A percentile compares a stretch with the other conserved stretches of the same genome.
phyloP scores from a whole-genome alignment of 1,140 invertebrate genomes.

The Cyclina sinensis region DNA sequence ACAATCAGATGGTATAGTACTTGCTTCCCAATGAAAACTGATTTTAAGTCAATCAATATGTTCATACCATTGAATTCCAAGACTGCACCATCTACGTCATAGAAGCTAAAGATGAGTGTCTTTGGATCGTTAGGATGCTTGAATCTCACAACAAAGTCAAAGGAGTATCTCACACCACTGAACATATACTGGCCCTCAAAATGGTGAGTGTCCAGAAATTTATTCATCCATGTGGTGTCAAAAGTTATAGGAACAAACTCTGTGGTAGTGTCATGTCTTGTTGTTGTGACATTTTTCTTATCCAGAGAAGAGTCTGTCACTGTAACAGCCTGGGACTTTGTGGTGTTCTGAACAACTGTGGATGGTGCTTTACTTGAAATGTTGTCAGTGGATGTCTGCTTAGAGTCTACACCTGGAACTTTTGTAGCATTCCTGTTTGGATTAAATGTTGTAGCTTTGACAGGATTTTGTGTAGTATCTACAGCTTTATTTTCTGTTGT shows the following conservation, averaged over 20 bases:
- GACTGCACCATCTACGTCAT: conserved; percentile 48
- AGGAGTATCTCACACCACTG: conserved; percentile 12
- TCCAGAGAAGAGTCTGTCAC: background rate
- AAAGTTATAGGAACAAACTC: background rate
- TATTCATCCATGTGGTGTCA: conserved; percentile 52
- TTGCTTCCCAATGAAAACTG: too few relatives aligned
- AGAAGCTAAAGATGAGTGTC: conserved; percentile 11
- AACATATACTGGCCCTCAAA: conserved; percentile 38
- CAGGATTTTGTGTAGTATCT: conserved; percentile 9
- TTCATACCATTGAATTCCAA: conserved; percentile 59
- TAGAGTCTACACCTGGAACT: background rate
- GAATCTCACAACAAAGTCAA: conserved; percentile 42
- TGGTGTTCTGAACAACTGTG: background rate
- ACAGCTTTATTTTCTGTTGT: background rate
- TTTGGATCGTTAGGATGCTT: conserved; percentile 11
- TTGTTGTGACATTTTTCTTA: background rate
- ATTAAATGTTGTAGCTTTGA: too few relatives aligned
- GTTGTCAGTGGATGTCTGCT: background rate
- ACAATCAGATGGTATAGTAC: too few relatives aligned
- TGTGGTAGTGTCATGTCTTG: background rate
- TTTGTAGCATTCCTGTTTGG: too few relatives aligned
- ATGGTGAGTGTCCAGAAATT: conserved; percentile 35
- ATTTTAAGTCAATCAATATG: too few relatives aligned
- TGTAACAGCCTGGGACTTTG: background rate
- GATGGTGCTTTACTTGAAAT: too few relatives aligned